phyloP scores from a whole-genome alignment of 2,113 vertebrate species.

The Gadus macrocephalus region DNA sequence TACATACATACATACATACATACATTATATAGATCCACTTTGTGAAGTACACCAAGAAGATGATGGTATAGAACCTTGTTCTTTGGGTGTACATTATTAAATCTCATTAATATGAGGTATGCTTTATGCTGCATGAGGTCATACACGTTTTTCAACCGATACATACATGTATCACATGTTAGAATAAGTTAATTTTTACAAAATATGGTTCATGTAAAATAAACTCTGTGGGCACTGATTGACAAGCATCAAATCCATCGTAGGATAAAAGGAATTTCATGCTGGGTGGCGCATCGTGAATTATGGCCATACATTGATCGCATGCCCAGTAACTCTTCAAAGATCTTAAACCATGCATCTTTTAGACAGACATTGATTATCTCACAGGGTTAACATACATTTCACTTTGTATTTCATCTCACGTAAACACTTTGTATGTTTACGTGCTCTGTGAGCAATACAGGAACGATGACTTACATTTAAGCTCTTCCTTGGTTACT shows the following conservation, averaged over 20 bases:
- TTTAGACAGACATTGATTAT: conserved; percentile 65
- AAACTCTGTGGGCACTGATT: conserved; percentile 22
- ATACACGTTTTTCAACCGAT: not conserved
- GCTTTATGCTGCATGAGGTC: not conserved
- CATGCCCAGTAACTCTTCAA: conserved; percentile 22
- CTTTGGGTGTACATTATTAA: too few species aligned
- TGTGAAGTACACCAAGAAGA: too few species aligned
- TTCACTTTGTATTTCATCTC: conserved; percentile 58
- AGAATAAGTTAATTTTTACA: conserved; percentile 20
- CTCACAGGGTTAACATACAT: conserved; percentile 54
- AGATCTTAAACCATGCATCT: conserved; percentile 50
- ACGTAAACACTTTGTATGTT: too few species aligned
- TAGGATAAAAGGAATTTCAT: conserved; percentile 25
- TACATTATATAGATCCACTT: too few species aligned
- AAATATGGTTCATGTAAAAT: too few species aligned
- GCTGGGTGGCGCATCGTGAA: conserved; percentile 22
- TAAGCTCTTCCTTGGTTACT: too few species aligned
- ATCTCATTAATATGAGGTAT: too few species aligned
- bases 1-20: too few species aligned
- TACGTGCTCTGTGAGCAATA: conserved; percentile 26
- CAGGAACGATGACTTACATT: too few species aligned
- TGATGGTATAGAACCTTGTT: too few species aligned
- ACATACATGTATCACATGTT: not conserved
- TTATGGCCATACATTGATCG: too few species aligned
- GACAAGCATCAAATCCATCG: conserved; percentile 4